A percentile compares a stretch with the other conserved stretches of the same genome.
These are phyloP conservation scores for Pterocles burchelli DNA, from an alignment of 2,113 vertebrate species.

Conservation along the genomic window DNA sequence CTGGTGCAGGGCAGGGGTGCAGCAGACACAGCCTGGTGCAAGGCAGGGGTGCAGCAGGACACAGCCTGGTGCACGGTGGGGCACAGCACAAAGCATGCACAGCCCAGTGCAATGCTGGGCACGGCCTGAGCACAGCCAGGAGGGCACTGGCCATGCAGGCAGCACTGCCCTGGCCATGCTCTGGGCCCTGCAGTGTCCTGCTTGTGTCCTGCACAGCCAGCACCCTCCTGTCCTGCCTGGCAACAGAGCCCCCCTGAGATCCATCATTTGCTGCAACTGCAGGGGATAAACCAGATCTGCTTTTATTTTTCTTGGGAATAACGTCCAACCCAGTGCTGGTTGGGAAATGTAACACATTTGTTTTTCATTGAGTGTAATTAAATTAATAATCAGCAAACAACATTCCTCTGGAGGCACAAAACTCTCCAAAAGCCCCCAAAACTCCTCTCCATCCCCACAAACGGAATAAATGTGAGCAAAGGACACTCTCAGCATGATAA, in stretches of 20 bases:
- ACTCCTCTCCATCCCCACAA: neutral
- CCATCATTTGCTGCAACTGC: neutral
- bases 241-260: neutral
- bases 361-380: neutral
- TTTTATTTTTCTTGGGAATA: neutral
- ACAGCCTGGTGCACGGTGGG: too few species aligned
- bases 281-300: neutral
- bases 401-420: neutral
- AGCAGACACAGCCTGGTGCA: too few species aligned
- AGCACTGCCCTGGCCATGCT: neutral
- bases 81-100: too few species aligned
- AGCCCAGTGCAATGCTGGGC: neutral
- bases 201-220: neutral
- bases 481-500: fast-evolving
- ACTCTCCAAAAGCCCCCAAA: neutral
- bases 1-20: too few species aligned
- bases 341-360: neutral
- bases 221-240: neutral
- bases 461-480: neutral
- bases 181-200: neutral
- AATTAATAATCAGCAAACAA: neutral
- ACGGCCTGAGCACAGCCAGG: too few species aligned
- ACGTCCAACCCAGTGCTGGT: fast-evolving
- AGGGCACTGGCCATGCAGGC: neutral
- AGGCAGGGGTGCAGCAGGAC: too few species aligned